phyloP scores from a whole-genome alignment of 37 sponge, comb jelly and placozoan species.

The Beroe ovata region DNA sequence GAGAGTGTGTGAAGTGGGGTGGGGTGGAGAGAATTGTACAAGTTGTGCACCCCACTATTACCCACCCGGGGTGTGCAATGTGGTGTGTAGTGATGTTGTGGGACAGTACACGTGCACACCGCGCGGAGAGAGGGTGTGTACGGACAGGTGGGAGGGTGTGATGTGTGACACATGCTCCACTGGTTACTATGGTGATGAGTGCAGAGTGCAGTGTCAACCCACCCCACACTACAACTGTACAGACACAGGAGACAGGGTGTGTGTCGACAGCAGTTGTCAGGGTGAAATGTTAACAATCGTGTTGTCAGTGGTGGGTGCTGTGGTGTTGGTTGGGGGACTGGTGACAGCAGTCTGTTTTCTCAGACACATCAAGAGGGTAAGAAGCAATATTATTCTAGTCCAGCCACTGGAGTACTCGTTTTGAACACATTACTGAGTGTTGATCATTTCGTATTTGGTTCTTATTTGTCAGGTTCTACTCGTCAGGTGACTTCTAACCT shows the following conservation, averaged over 20 bases:
- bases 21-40: neutral
- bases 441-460: too few relatives aligned
- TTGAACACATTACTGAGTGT: too few relatives aligned
- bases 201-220: neutral
- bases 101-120: neutral
- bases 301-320: too few relatives aligned
- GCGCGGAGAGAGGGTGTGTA: neutral
- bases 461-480: too few relatives aligned
- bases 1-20: neutral
- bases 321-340: too few relatives aligned
- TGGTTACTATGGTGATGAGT: neutral
- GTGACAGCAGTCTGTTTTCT: too few relatives aligned
- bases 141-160: neutral
- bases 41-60: neutral
- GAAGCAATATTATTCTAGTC: too few relatives aligned
- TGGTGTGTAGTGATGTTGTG: neutral
- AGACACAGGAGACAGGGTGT: neutral
- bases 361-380: too few relatives aligned
- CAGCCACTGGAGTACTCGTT: too few relatives aligned
- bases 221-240: neutral
- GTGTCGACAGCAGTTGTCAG: neutral
- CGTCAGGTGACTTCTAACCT: too few relatives aligned
- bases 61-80: neutral
- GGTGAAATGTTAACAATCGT: neutral
- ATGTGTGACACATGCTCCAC: neutral